Conservation (phyloP, 2,888 invertebrate genomes). For the Caradrina clavipalpis region DNA sequence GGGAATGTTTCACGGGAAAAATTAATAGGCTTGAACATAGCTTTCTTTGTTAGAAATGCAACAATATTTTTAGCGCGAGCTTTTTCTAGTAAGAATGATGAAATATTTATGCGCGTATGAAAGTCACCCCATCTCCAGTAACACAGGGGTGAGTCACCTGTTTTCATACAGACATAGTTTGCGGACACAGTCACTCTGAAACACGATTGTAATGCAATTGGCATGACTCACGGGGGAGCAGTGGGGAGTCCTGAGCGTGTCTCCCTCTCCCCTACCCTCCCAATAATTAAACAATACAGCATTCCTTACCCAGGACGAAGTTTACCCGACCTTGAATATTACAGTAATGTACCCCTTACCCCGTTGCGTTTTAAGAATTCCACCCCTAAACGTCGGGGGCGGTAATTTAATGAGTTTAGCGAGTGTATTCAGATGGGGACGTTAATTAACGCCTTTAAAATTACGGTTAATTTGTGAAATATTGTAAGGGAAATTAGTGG, state of each 20-base stretch:
- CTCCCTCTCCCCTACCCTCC: slow-evolving; percentile 41
- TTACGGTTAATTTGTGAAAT: slow-evolving; percentile 68
- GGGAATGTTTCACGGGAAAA: not conserved
- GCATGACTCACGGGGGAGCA: slow-evolving; percentile 69
- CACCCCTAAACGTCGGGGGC: slow-evolving; percentile 69
- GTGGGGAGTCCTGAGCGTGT: slow-evolving; percentile 15
- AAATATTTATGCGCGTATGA: slow-evolving; percentile 37
- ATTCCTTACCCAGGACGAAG: slow-evolving; percentile 68
- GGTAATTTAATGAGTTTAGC: slow-evolving; percentile 74
- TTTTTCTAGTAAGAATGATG: slow-evolving; percentile 14
- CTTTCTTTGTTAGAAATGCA: slow-evolving; percentile 12
- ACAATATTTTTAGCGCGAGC: not conserved
- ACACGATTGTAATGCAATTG: slow-evolving; percentile 68
- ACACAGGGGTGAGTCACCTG: slow-evolving; percentile 60
- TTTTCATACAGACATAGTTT: slow-evolving; percentile 55
- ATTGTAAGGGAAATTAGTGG: slow-evolving; percentile 57
- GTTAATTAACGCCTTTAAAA: slow-evolving; percentile 72
- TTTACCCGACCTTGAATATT: slow-evolving; percentile 77
- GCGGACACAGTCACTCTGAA: slow-evolving; percentile 60
- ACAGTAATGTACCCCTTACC: slow-evolving; percentile 69
- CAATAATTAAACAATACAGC: slow-evolving; percentile 75
- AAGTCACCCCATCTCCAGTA: slow-evolving; percentile 21
- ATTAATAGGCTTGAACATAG: not conserved
- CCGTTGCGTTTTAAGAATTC: slow-evolving; percentile 74
- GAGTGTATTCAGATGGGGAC: slow-evolving; percentile 68